phyloP scores from a whole-genome alignment of 2,888 invertebrate genomes.

The Tetragnatha montana region DNA sequence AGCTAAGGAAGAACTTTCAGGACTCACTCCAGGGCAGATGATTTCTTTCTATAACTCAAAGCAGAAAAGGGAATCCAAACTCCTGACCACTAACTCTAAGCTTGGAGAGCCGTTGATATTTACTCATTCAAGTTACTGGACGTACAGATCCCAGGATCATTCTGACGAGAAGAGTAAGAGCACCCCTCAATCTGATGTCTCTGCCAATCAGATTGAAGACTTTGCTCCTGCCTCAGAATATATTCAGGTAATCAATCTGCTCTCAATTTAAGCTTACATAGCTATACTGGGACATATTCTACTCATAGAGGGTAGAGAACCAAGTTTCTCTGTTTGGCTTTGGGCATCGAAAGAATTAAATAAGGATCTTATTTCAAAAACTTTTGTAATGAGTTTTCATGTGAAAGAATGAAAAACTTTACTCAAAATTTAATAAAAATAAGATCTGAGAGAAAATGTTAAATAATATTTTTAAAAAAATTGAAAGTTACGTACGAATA shows the following conservation, averaged over 20 bases:
- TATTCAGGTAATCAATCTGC: conserved; percentile 47
- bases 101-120: conserved; percentile 71
- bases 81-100: conserved; percentile 75
- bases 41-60: conserved; percentile 86
- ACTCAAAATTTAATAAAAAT: too few species aligned
- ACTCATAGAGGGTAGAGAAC: neutral
- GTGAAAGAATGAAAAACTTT: neutral
- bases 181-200: conserved; percentile 1
- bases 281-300: neutral
- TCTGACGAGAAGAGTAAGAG: conserved; percentile 11
- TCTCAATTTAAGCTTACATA: neutral
- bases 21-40: conserved; percentile 82
- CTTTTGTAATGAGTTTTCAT: neutral
- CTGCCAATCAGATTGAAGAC: conserved; percentile 35
- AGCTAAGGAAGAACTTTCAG: conserved; percentile 76
- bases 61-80: conserved; percentile 81
- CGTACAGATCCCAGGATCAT: conserved; percentile 70
- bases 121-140: conserved; percentile 77
- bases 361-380: neutral
- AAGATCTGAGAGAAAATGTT: too few species aligned
- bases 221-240: conserved; percentile 15
- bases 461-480: too few species aligned
- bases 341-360: neutral
- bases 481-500: too few species aligned
- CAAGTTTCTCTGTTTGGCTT: neutral